Percentiles rank a stretch among this genome's conserved stretches.
Evolutionary conservation across 2,888 invertebrate species (phyloP).

Genomic region (Metellina segmentata): DNA sequence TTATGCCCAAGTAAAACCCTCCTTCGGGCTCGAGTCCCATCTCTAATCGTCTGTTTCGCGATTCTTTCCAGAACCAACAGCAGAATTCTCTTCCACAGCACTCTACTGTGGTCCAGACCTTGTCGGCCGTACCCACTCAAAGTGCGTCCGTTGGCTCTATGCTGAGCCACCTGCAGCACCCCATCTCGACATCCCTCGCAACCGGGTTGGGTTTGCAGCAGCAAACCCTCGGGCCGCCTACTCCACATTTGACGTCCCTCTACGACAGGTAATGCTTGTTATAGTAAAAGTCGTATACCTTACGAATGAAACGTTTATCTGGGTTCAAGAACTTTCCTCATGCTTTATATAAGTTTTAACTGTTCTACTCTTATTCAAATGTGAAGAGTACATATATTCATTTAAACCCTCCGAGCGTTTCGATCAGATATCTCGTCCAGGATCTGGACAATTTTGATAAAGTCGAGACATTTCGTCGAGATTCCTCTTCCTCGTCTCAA

Average conservation of each 20-base stretch:
- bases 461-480: too few relatives aligned
- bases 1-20: not conserved
- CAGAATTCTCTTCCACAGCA: slow-evolving; percentile 49
- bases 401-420: too few relatives aligned
- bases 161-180: slow-evolving; percentile 65
- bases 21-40: not conserved
- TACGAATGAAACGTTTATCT: too few relatives aligned
- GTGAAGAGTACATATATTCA: too few relatives aligned
- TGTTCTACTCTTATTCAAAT: too few relatives aligned
- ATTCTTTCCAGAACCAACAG: slow-evolving; percentile 42
- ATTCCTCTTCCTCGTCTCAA: too few relatives aligned
- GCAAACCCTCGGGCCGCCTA: slow-evolving; percentile 46
- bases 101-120: slow-evolving; percentile 37
- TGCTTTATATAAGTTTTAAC: too few relatives aligned
- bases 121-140: slow-evolving; percentile 58
- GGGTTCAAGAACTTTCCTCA: too few relatives aligned
- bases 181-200: slow-evolving; percentile 42
- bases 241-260: slow-evolving; percentile 61
- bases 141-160: slow-evolving; percentile 63
- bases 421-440: too few relatives aligned
- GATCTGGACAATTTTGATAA: too few relatives aligned
- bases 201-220: slow-evolving; percentile 48
- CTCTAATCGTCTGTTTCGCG: too few relatives aligned
- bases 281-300: too few relatives aligned
- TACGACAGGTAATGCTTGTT: slow-evolving; percentile 65